These are phyloP conservation scores for Phymorhynchus buccinoides DNA, from an alignment of 1,140 invertebrate genomes.

Conservation along the genomic window DNA sequence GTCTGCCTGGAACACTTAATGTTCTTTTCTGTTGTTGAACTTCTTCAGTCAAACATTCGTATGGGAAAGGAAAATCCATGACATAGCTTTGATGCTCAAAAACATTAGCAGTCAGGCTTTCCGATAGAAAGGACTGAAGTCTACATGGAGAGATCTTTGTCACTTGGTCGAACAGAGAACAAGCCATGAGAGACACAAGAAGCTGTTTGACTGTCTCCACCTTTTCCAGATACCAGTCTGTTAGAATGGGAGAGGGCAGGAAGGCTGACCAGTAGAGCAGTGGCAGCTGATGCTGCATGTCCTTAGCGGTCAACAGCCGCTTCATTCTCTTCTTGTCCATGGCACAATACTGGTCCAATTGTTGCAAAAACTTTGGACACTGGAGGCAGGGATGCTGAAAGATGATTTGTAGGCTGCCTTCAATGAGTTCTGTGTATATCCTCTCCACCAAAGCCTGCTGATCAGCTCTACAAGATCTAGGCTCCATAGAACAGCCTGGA, in stretches of 20 bases:
- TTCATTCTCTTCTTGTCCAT: not conserved
- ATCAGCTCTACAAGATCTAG: not conserved
- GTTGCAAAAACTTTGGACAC: not conserved
- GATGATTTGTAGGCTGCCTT: not conserved
- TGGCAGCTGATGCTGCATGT: slow-evolving; percentile 10
- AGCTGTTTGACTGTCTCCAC: not conserved
- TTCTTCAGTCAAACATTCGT: too few relatives aligned
- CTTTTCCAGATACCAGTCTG: not conserved
- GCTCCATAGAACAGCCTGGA: not conserved
- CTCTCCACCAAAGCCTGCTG: not conserved
- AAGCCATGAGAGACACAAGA: not conserved
- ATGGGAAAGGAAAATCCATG: not conserved
- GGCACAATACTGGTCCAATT: not conserved
- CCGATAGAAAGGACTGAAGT: not conserved
- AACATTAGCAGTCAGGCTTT: not conserved
- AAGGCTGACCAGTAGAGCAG: slow-evolving; percentile 24
- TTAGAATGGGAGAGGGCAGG: not conserved
- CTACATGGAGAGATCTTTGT: not conserved
- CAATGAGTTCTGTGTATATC: not conserved
- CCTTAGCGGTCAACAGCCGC: not conserved
- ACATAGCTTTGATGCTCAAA: too few relatives aligned
- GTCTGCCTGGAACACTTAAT: not conserved
- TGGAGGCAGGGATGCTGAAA: slow-evolving; percentile 7
- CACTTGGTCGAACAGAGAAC: not conserved
- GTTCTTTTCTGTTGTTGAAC: not conserved